Base-by-base conservation (phyloP, 2,888 invertebrate genomes). In the Biston stratarius region DNA sequence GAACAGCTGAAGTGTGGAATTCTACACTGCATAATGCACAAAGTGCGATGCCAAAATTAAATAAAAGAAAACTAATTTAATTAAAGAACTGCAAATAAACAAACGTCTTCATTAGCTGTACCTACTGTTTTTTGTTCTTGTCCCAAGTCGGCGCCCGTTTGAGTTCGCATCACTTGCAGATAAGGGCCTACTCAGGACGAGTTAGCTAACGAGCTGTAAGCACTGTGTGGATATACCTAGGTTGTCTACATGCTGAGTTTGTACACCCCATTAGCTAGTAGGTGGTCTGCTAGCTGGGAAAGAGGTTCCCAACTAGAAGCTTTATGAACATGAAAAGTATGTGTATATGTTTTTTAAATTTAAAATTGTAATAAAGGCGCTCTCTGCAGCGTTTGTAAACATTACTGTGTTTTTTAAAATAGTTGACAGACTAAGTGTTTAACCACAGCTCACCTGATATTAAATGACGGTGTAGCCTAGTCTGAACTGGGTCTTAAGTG, bases 171-270 rank as follows among this genome's bases (percentile, higher is more conserved):
- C 61, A 38, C 44, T 48, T 51, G 59, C 36, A 56, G 61, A 56
- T 64, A 64, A 63, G 59, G 64, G 57, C 14, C 58, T 33, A 9
- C 12, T 51, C 57, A 51, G 53, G 55, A 44, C 64, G 34, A 11
- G 57, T 44, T 64, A 15, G 40, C 52, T 66, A 66, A 66, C 66
- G 66, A 66, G 58, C 61, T 61, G 45, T 51, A 15, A 5, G 15
- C 40, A 24, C 24, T 36, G 48, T 24, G 1, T 3, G 57, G 52
- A 58, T 45, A 51, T 38, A 7, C 60, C 60, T 56, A 49, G 60
- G 14, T 12, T 48, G 61, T 61, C 45, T 66, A 34, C 52, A 56
- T 40, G 12, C 38, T 14, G 34, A 11, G 24, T 49, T 33, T 60
- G 53, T 52, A 59, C 61, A 47, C 11, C 24, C 53, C 59, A 58